phyloP scores from a whole-genome alignment of 2,888 invertebrate genomes.

The Sarcophaga caerulescens region DNA sequence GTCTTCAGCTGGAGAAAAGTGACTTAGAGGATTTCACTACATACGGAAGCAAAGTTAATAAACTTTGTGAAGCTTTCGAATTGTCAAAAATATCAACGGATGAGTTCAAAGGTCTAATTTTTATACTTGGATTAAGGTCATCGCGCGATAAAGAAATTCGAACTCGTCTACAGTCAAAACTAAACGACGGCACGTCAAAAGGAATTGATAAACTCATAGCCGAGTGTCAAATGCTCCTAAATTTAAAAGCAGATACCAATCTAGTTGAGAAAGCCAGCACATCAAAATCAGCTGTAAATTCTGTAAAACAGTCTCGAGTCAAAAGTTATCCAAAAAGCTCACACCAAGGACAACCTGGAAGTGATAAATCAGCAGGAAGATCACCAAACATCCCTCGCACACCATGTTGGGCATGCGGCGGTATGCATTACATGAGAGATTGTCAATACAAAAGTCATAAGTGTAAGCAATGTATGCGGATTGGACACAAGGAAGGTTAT shows the following conservation, averaged over 20 bases:
- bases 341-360: not conserved
- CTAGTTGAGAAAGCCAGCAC: not conserved
- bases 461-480: conserved; percentile 16
- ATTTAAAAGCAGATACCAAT: not conserved
- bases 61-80: too few species aligned
- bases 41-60: conserved; percentile 11
- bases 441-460: conserved; percentile 31
- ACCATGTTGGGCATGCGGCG: conserved; percentile 45
- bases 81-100: not conserved
- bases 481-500: conserved; percentile 81
- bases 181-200: not conserved
- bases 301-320: not conserved
- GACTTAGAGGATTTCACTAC: conserved; percentile 39
- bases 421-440: conserved; percentile 39
- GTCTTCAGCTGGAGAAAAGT: conserved; percentile 2
- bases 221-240: not conserved
- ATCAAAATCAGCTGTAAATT: too few species aligned
- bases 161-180: conserved; percentile 2
- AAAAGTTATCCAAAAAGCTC: not conserved
- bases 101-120: conserved; percentile 10
- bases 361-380: not conserved
- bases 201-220: not conserved
- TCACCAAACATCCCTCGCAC: not conserved
- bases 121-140: not conserved
- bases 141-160: conserved; percentile 19